These are phyloP conservation scores for Mormyrops boulengeri DNA, from an alignment of 2,797 vertebrate species.

Conservation along the genomic window DNA sequence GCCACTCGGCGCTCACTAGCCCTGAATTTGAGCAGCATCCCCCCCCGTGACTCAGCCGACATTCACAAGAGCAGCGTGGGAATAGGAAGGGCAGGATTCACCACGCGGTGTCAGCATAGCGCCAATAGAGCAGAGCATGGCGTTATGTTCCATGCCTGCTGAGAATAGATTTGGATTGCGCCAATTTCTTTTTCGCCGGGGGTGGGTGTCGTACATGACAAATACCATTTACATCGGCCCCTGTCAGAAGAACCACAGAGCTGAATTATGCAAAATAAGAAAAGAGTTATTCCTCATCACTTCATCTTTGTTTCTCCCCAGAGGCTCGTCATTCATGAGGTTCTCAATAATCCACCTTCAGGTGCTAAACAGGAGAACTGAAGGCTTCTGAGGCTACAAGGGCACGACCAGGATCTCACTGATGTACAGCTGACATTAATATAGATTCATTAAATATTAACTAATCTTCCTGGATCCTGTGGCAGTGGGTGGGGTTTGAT, in stretches of 20 bases:
- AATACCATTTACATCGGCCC: conserved; percentile 50
- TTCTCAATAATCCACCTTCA: neutral
- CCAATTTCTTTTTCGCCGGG: conserved; percentile 33
- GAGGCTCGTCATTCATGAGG: neutral
- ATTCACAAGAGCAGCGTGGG: neutral
- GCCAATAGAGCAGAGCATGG: neutral
- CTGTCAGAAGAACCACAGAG: conserved; percentile 29
- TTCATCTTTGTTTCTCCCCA: neutral
- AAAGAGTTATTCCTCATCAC: neutral
- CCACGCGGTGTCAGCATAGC: conserved; percentile 5
- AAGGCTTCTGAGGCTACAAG: neutral
- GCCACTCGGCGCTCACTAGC: neutral
- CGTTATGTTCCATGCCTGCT: conserved; percentile 30
- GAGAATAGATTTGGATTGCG: conserved; percentile 45
- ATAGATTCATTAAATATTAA: neutral
- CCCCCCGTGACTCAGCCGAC: neutral
- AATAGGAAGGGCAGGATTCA: neutral
- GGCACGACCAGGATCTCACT: neutral
- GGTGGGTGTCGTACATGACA: conserved; percentile 38
- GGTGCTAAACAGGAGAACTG: neutral
- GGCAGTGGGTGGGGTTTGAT: neutral
- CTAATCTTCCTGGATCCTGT: neutral
- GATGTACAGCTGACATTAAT: neutral
- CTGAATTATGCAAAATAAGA: neutral
- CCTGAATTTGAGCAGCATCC: neutral